Conservation (phyloP, 1,140 invertebrate species). For the Papilio polyxenes region DNA sequence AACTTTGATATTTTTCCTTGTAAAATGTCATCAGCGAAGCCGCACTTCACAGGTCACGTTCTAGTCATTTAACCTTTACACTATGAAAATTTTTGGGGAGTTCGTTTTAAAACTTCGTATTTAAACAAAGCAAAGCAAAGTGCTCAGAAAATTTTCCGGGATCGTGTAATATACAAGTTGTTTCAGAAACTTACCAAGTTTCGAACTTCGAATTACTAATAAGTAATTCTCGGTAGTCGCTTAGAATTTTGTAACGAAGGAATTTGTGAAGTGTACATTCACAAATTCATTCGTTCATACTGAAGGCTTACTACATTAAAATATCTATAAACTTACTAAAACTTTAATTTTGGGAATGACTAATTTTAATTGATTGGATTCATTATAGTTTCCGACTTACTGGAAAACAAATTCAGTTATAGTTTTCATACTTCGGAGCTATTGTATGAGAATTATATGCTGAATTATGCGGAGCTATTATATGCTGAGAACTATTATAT, state of each 20-base stretch:
- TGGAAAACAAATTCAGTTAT: not conserved
- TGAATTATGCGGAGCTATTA: no score
- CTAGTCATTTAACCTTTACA: not conserved
- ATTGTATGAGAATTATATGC: no score
- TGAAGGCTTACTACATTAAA: not conserved
- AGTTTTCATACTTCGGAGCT: not conserved
- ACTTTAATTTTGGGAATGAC: not conserved
- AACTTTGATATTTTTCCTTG: not conserved
- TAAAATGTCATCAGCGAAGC: not conserved
- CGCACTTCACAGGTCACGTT: not conserved
- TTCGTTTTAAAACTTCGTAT: conserved; percentile 7
- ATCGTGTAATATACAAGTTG: conserved; percentile 32
- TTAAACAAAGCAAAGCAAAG: conserved; percentile 24
- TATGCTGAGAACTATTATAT: no score
- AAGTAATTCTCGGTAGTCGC: conserved; percentile 9
- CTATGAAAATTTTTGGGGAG: not conserved
- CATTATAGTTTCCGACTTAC: not conserved
- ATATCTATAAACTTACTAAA: not conserved
- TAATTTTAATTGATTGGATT: not conserved
- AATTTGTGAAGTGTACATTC: not conserved
- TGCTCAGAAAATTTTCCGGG: not conserved
- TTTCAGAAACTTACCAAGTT: conserved; percentile 30
- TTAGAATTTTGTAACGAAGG: conserved; percentile 5
- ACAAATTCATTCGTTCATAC: not conserved
- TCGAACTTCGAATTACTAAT: conserved; percentile 27